phyloP scores from a whole-genome alignment of 2,113 vertebrate species.

The Rattus rattus region DNA sequence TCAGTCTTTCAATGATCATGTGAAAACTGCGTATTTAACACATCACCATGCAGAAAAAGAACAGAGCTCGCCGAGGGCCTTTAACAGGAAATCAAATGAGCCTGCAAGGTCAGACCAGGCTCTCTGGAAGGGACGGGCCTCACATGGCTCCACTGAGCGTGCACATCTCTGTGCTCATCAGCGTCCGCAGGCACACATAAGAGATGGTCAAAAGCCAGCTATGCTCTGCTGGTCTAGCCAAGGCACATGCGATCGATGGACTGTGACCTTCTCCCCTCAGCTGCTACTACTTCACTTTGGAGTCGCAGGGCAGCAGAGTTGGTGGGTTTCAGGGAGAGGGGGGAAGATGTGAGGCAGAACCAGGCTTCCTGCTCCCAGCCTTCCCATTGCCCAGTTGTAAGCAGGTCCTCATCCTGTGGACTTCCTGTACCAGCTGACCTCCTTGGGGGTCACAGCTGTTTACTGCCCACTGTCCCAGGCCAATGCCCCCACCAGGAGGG shows the following conservation, averaged over 20 bases:
- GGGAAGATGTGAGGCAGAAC: neutral
- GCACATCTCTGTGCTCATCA: accelerated
- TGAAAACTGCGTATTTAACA: neutral
- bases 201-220: neutral
- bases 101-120: neutral
- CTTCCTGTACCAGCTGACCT: neutral
- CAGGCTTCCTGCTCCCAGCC: neutral
- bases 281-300: neutral
- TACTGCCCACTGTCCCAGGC: neutral
- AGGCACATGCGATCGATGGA: neutral
- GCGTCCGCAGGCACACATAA: neutral
- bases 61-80: neutral
- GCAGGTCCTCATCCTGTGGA: neutral
- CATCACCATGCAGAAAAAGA: neutral
- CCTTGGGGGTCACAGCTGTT: neutral
- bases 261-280: too few species aligned
- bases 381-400: neutral
- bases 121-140: neutral
- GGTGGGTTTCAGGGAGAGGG: neutral
- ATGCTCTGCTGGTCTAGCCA: neutral
- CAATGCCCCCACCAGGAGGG: neutral
- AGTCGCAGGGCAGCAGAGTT: neutral
- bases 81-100: neutral
- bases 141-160: neutral
- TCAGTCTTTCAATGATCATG: neutral